phyloP scores from a whole-genome alignment of 2,888 invertebrate species.

The Junonia oenone region DNA sequence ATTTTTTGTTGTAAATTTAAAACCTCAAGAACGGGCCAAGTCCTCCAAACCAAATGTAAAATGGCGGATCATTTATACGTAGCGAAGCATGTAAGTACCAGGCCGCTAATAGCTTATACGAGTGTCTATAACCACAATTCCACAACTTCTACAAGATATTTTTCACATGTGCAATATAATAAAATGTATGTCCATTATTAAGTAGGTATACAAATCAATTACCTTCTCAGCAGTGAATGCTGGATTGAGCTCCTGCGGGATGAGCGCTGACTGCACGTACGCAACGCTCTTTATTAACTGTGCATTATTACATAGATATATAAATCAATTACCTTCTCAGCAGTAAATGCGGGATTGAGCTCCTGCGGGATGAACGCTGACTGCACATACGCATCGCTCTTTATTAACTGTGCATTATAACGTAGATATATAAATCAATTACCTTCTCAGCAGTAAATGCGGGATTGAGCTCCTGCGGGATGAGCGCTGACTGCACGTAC shows the following conservation, averaged over 20 bases:
- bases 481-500: constrained; percentile 53
- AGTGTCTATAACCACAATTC: neutral
- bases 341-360: constrained; percentile 53
- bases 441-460: constrained; percentile 52
- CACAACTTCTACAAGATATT: neutral
- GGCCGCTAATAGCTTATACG: too few species aligned
- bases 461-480: constrained; percentile 65
- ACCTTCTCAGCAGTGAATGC: constrained; percentile 52
- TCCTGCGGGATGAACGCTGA: constrained; percentile 64
- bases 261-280: constrained; percentile 53
- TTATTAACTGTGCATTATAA: too few species aligned
- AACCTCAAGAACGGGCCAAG: too few species aligned
- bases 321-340: constrained; percentile 42
- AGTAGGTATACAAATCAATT: constrained; percentile 11
- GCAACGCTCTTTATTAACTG: too few species aligned
- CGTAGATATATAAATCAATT: constrained; percentile 11
- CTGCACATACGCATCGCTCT: constrained; percentile 55
- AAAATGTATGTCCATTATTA: neutral
- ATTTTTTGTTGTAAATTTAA: too few species aligned
- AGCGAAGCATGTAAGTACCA: too few species aligned
- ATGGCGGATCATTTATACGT: too few species aligned
- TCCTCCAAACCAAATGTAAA: too few species aligned
- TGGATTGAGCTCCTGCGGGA: constrained; percentile 65
- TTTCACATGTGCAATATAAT: too few species aligned
- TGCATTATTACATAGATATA: too few species aligned